Evolutionary conservation across 2,797 vertebrate genomes (phyloP), one percentile per base, ranked within the genome.

Genomic region (Rousettus madagascariensis): DNA sequence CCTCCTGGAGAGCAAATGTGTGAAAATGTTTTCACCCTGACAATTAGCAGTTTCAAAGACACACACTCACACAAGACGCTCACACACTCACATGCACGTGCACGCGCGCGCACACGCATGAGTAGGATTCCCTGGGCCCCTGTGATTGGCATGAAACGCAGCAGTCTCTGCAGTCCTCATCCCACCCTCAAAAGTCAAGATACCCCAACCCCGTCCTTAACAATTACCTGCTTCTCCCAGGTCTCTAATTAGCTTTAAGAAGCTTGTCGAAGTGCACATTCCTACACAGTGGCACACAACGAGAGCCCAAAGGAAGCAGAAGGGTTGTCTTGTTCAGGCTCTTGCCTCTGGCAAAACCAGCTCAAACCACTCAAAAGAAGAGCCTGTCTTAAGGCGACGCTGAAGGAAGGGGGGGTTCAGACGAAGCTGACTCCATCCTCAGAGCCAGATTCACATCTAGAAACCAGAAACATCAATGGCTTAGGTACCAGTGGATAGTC

Each of bases 21-120:
- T 12, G 90, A 97, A 97, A 98, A 96, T 93, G 78, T 86, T 96
- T 97, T 97, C 97, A 97, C 85, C 94, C 90, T 97, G 53, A 96
- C 80, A 94, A 95, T 97, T 97, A 97, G 85, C 77, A 95, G 49
- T 61, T 97, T 91, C 41, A 94, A 92, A 97, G 78, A 46, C 13
- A 80, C 66, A 75, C 43, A 41, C 24, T n/a, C 49, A 61, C 68
- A 49, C 28, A 33, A 4, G 78, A 41, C 38, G 38, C 59, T 19
- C 46, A 38, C 80, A 85, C 86, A 57, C 51, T 10, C 51, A 43
- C 85, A 65, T 55, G 78, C 74, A 28, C 15, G 17, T 20, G 55
- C 46, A 24, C 26, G 4, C 30, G 19, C 36, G 19, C n/a, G 53
- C 33, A 78, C 57, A 24, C 26, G 4, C 36, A 24, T n/a, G 0